phyloP scores from a whole-genome alignment of 2,113 vertebrate genomes.

The Chauna torquata region DNA sequence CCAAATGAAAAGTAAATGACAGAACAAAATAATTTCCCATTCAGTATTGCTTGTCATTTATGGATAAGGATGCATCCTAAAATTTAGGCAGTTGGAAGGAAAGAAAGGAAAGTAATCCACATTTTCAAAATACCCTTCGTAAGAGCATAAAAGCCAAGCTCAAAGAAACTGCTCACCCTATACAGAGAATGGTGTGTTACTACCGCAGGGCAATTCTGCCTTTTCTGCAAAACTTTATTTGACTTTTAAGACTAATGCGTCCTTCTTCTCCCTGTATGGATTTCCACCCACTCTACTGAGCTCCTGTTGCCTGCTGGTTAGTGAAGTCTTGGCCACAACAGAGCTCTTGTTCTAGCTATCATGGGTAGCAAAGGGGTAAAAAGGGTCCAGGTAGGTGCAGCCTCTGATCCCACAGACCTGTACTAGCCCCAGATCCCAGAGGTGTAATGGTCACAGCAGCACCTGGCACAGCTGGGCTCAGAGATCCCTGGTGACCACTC shows the following conservation, averaged over 20 bases:
- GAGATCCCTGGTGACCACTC: not conserved
- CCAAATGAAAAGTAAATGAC: conserved; percentile 27
- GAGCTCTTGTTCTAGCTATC: not conserved
- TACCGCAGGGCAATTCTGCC: not conserved
- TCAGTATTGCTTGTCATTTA: not conserved
- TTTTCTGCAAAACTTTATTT: not conserved
- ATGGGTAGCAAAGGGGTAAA: not conserved
- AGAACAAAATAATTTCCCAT: conserved; percentile 13
- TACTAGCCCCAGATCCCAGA: not conserved
- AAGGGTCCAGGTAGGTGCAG: not conserved
- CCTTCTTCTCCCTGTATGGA: not conserved
- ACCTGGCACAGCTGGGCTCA: not conserved
- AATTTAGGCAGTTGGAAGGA: not conserved
- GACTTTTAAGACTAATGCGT: not conserved
- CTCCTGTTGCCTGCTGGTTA: not conserved
- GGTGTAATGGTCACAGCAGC: not conserved
- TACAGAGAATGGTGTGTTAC: not conserved
- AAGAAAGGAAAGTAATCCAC: not conserved
- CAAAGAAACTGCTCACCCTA: not conserved
- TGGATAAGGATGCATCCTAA: not conserved
- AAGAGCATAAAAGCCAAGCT: not conserved
- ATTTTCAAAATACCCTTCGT: not conserved
- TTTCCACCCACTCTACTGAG: not conserved
- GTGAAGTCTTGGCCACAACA: not conserved
- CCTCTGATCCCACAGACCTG: not conserved